A percentile compares a stretch with the other conserved stretches of the same genome.
phyloP scores from a whole-genome alignment of 2,888 invertebrate genomes.

The Neocrepidodera transversa region DNA sequence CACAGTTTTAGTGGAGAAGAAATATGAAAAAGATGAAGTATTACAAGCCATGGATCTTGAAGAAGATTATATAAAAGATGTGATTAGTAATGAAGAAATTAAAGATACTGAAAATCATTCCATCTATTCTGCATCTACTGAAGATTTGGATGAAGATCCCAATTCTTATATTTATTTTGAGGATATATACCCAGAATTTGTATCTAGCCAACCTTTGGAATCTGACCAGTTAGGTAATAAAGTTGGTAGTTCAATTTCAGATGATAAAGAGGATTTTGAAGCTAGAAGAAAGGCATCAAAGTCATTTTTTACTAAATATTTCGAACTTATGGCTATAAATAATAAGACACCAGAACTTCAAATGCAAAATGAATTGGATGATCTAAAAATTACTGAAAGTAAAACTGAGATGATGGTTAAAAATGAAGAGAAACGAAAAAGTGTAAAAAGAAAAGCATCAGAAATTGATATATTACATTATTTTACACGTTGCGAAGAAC shows the following conservation, averaged over 20 bases:
- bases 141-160: slow-evolving; percentile 39
- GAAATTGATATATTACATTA: slow-evolving; percentile 39
- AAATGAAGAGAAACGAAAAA: not conserved
- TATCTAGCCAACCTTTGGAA: slow-evolving; percentile 31
- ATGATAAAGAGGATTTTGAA: slow-evolving; percentile 16
- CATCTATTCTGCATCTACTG: slow-evolving; percentile 40
- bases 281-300: slow-evolving; percentile 21
- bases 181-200: slow-evolving; percentile 38
- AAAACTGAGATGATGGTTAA: not conserved
- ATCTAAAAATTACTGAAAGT: not conserved
- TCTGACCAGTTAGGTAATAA: not conserved
- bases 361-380: not conserved
- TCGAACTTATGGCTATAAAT: slow-evolving; percentile 30
- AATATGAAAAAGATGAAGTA: not conserved
- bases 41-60: not conserved
- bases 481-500: slow-evolving; percentile 39
- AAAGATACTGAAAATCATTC: slow-evolving; percentile 24
- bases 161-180: slow-evolving; percentile 38
- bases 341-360: not conserved
- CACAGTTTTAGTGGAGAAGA: not conserved
- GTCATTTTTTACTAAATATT: slow-evolving; percentile 51
- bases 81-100: not conserved
- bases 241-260: not conserved
- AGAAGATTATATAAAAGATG: not conserved
- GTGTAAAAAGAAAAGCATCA: slow-evolving; percentile 20